Base-by-base conservation (phyloP, 1,140 invertebrate species). In the Drosophila tsacasi region DNA sequence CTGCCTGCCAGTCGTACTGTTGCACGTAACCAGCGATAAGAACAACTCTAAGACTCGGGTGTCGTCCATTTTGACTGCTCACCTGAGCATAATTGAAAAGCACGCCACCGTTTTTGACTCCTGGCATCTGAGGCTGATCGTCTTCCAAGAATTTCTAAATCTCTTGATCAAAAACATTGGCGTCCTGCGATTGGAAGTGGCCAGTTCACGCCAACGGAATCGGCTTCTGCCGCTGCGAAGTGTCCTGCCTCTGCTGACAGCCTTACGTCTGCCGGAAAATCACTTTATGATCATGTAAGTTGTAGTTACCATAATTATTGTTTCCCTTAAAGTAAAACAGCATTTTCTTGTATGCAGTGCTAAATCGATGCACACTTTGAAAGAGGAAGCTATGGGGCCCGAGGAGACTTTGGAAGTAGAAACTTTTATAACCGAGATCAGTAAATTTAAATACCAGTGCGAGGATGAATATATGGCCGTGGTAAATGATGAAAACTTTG, bases 231-330 rank as follows among this genome's bases (percentile, higher is more conserved):
- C 64, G 3, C 40, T 85, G 25, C 59, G 50, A 25, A 40, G 67
- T 40, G 13, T 85, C 12, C 25, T 79, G 21, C 17, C 12, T 3
- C 19, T 82, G 5, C 50, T 85, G 23, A 25, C 46, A 23, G 17
- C n/a, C 9, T 37, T 86, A 30, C 69, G 68, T 7, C 66, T 86
- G 10, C 50, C 75, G 27, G 30, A 64, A n/a, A 0, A 2, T 1
- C 75, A 82, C 8, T 81, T 85, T 10, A 46, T 40, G 12, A 57
- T 37, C 32, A 75, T 86, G 83, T 85, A 61, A 27, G 73, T 50
- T 37, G 42, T 10, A 0, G 4, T 12, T 19, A 30, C 7, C 7
- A n/a, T 30, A 19, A 32, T 32, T 4, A 25, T 6, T 0, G n/a
- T 0, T 52, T 17, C 39, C 0, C 13, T 17, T 35, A 17, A 44